phyloP scores from a whole-genome alignment of 2,113 vertebrate species.

The Lutjanus erythropterus region DNA sequence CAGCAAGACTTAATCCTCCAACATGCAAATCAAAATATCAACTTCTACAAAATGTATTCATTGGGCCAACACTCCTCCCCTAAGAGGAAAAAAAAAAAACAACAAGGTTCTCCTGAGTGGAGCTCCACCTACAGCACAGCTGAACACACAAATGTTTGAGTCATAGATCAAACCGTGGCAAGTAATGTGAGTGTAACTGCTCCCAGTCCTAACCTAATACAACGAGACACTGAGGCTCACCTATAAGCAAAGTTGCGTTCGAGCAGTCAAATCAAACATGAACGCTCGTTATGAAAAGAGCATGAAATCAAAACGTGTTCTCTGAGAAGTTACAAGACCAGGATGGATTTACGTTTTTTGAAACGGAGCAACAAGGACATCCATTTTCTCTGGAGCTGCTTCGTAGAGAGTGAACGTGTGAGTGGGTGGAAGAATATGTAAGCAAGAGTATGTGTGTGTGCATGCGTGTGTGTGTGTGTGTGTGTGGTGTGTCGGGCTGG shows the following conservation, averaged over 20 bases:
- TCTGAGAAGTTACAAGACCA: slow-evolving; percentile 1
- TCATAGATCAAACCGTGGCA: slow-evolving; percentile 51
- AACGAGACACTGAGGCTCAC: slow-evolving; percentile 19
- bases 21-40: slow-evolving; percentile 66
- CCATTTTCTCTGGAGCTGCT: slow-evolving; percentile 61
- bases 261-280: neutral
- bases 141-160: slow-evolving; percentile 69
- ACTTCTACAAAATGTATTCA: slow-evolving; percentile 56
- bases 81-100: slow-evolving; percentile 26
- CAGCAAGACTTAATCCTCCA: slow-evolving; percentile 21
- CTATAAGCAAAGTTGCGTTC: slow-evolving; percentile 13
- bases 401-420: slow-evolving; percentile 28
- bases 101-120: slow-evolving; percentile 55
- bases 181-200: slow-evolving; percentile 30
- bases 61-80: slow-evolving; percentile 53
- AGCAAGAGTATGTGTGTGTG: slow-evolving; percentile 49
- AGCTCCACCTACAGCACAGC: slow-evolving; percentile 75
- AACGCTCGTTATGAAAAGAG: neutral
- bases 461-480: slow-evolving; percentile 14
- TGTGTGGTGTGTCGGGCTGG: slow-evolving; percentile 18
- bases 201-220: neutral
- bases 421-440: slow-evolving; percentile 72
- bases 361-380: slow-evolving; percentile 22
- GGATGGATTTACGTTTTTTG: neutral
- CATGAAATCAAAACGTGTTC: neutral